These are phyloP conservation scores for Mus pahari DNA, from an alignment of 2,113 vertebrate genomes.

Conservation along the genomic window DNA sequence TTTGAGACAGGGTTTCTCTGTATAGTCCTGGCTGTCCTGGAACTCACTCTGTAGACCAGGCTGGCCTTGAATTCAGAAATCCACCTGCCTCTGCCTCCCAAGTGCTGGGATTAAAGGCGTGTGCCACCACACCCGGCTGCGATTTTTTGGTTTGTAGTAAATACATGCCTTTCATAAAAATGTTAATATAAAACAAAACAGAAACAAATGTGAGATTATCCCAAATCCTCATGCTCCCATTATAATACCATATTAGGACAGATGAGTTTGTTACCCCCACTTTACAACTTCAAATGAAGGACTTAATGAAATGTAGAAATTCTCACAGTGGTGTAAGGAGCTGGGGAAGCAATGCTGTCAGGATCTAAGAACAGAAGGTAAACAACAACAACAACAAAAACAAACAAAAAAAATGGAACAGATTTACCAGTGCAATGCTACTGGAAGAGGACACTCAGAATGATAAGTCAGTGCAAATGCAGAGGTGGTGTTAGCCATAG, in stretches of 20 bases:
- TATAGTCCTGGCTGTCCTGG: too few relatives aligned
- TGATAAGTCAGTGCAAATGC: not conserved
- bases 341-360: not conserved
- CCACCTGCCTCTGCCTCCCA: too few relatives aligned
- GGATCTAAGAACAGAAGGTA: not conserved
- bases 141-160: not conserved
- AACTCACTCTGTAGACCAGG: too few relatives aligned
- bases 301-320: not conserved
- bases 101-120: too few relatives aligned
- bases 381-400: too few relatives aligned
- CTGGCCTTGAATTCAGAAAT: too few relatives aligned
- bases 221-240: not conserved
- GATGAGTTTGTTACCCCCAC: not conserved
- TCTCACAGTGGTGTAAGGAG: not conserved
- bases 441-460: not conserved
- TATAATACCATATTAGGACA: not conserved
- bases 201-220: not conserved
- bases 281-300: not conserved
- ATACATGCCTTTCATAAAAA: not conserved
- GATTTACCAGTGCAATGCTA: not conserved
- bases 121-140: too few relatives aligned
- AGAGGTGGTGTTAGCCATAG: not conserved
- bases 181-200: not conserved
- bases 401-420: not conserved
- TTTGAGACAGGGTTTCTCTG: too few relatives aligned